These are phyloP conservation scores for Apocrypta bakeri DNA, from an alignment of 1,140 invertebrate species.

Conservation along the genomic window DNA sequence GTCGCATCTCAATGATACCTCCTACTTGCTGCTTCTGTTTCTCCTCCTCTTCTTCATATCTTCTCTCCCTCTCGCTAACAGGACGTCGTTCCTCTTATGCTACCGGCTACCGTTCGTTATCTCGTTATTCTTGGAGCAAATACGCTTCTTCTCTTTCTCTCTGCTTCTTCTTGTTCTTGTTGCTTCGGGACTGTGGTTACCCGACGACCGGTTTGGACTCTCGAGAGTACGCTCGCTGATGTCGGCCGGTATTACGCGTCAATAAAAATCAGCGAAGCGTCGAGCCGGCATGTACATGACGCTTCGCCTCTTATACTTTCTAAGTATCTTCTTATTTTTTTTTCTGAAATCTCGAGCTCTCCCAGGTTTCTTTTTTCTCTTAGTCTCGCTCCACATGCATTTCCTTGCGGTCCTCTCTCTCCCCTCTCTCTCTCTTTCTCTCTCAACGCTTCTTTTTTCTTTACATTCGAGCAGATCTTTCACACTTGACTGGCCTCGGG, in stretches of 20 bases:
- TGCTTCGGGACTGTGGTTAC: not conserved
- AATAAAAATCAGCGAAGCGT: conserved; percentile 64
- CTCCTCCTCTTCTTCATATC: not conserved
- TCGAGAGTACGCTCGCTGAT: conserved; percentile 35
- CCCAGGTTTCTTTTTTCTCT: conserved; percentile 35
- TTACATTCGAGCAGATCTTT: conserved; percentile 56
- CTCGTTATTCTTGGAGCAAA: conserved; percentile 42
- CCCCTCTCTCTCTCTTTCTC: too few relatives aligned
- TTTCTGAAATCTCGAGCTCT: not conserved
- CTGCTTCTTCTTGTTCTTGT: not conserved
- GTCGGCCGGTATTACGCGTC: conserved; percentile 59
- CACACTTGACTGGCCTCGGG: conserved; percentile 53
- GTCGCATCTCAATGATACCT: not conserved
- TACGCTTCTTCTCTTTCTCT: conserved; percentile 8
- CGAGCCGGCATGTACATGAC: conserved; percentile 48
- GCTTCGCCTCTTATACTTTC: conserved; percentile 44
- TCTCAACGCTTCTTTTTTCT: conserved; percentile 49
- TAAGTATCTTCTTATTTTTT: conserved; percentile 49
- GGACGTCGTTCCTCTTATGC: conserved; percentile 24
- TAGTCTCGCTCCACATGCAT: conserved; percentile 49
- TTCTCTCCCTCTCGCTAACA: not conserved
- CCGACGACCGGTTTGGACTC: conserved; percentile 41
- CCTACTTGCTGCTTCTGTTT: not conserved
- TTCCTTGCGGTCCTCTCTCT: conserved; percentile 32
- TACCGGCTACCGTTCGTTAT: conserved; percentile 48